Percentiles rank a stretch among this genome's conserved stretches.
Evolutionary conservation across 2,113 vertebrate species (phyloP).

Genomic region (Lepisosteus osseus): DNA sequence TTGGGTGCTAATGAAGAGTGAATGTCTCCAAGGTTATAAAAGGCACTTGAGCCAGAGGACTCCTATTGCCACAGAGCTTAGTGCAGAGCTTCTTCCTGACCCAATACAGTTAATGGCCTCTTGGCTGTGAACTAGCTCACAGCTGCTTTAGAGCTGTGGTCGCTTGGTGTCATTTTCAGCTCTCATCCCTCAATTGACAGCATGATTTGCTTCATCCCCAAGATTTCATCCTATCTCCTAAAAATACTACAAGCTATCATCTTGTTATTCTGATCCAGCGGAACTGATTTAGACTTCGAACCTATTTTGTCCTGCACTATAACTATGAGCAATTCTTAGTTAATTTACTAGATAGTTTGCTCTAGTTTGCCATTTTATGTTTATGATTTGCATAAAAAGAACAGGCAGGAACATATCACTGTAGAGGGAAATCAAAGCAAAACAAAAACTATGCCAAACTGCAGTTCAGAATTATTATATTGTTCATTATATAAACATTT

Average conservation of each 20-base stretch:
- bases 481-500: no score
- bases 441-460: no score
- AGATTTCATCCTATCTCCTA: constrained; percentile 49
- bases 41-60: constrained; percentile 3
- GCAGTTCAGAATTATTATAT: no score
- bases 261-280: constrained; percentile 50
- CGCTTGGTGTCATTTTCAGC: not conserved
- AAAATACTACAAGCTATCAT: constrained; percentile 50
- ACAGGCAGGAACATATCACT: not conserved
- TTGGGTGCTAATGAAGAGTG: not conserved
- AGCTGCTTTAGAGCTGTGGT: constrained; percentile 8
- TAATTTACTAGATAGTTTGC: constrained; percentile 52
- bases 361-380: constrained; percentile 31
- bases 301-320: constrained; percentile 51
- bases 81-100: not conserved
- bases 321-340: constrained; percentile 47
- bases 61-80: not conserved
- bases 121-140: not conserved
- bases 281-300: constrained; percentile 57
- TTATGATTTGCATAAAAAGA: constrained; percentile 25
- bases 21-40: not conserved
- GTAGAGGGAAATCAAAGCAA: no score
- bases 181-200: constrained; percentile 9
- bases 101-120: not conserved
- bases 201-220: constrained; percentile 18